A percentile compares a stretch with the other conserved stretches of the same genome.
Evolutionary conservation across 2,113 vertebrate species (phyloP).

Genomic region (Notothenia coriiceps): DNA sequence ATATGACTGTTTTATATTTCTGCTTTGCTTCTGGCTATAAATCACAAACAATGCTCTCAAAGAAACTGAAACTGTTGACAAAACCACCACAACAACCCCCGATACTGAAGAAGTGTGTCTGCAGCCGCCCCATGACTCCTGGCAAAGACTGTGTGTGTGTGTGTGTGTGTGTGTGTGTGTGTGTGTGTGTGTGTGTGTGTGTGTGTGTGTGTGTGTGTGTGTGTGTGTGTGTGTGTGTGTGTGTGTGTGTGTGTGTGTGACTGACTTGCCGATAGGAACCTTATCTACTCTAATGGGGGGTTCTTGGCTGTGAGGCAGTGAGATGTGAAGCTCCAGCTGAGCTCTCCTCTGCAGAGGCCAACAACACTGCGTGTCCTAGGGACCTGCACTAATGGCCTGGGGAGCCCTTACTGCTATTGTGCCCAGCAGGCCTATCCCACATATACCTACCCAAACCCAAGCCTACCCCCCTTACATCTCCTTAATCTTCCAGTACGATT

Average conservation of each 20-base stretch:
- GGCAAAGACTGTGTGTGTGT: conserved; percentile 81
- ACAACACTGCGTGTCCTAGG: conserved; percentile 85
- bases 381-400: conserved; percentile 86
- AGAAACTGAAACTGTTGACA: conserved; percentile 72
- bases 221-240: conserved; percentile 50
- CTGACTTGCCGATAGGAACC: conserved; percentile 83
- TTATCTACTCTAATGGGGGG: conserved; percentile 89
- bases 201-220: conserved; percentile 52
- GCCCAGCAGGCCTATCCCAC: conserved; percentile 62
- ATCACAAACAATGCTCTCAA: conserved; percentile 65
- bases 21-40: conserved; percentile 68
- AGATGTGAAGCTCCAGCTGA: conserved; percentile 86
- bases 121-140: conserved; percentile 74
- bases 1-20: conserved; percentile 64
- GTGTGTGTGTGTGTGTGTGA: conserved; percentile 50
- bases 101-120: conserved; percentile 67
- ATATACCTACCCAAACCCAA: conserved; percentile 44
- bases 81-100: conserved; percentile 60
- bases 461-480: conserved; percentile 24
- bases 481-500: conserved; percentile 71
- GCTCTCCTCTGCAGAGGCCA: conserved; percentile 87
- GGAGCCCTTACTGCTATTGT: conserved; percentile 72
- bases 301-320: conserved; percentile 81
- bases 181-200: conserved; percentile 52
- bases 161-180: conserved; percentile 62